A percentile compares a stretch with the other conserved stretches of the same genome.
Evolutionary conservation across 2,113 vertebrate genomes (phyloP).

Genomic region (Pavo muticus): DNA sequence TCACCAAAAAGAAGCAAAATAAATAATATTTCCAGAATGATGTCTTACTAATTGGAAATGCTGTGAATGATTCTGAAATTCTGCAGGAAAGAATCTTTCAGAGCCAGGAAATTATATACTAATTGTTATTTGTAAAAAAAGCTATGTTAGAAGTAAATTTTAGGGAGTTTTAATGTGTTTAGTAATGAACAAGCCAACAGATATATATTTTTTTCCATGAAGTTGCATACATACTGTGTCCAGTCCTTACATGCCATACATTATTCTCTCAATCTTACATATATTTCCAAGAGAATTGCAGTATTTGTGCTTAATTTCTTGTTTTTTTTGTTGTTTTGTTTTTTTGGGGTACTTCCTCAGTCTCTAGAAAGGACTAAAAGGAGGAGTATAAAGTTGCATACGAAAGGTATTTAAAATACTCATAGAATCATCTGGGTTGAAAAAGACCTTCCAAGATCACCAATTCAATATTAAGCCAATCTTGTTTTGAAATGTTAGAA

Average conservation of each 20-base stretch:
- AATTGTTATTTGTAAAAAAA: not conserved
- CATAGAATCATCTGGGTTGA: not conserved
- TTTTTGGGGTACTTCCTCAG: not conserved
- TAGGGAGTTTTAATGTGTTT: not conserved
- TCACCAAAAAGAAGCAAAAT: not conserved
- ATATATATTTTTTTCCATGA: not conserved
- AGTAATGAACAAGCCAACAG: not conserved
- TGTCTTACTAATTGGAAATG: not conserved
- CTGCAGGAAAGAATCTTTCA: not conserved
- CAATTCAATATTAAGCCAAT: not conserved
- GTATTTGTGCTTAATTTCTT: conserved; percentile 8
- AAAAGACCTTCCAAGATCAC: not conserved
- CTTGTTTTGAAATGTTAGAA: not conserved
- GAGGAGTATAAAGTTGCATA: not conserved
- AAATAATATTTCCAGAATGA: not conserved
- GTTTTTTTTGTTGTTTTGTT: not conserved
- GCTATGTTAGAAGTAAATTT: not conserved
- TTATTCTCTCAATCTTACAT: not conserved
- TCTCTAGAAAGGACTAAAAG: not conserved
- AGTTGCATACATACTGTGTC: not conserved
- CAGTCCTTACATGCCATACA: not conserved
- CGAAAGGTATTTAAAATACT: not conserved
- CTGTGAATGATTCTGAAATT: not conserved
- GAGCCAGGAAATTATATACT: not conserved
- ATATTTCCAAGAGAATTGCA: not conserved